Evolutionary conservation across 2,888 invertebrate species (phyloP).

Genomic region (Iphiclides podalirius): DNA sequence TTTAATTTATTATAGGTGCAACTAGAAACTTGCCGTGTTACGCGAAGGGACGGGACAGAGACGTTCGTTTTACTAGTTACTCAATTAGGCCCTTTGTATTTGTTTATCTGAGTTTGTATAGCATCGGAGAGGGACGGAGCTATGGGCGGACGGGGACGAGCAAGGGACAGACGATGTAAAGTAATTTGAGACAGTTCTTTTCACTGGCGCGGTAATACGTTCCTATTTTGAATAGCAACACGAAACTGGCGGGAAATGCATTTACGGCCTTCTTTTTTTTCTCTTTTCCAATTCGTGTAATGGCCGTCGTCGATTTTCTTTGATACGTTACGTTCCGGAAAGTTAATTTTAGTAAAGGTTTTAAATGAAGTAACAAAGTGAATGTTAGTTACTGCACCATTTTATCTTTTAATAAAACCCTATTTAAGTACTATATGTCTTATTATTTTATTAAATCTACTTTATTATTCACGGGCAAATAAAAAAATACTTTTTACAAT

Average conservation of each 20-base stretch:
- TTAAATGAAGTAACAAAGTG: constrained; percentile 17
- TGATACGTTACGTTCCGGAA: constrained; percentile 62
- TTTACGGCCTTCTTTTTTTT: constrained; percentile 64
- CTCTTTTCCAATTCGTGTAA: constrained; percentile 60
- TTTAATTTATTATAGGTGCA: constrained; percentile 26
- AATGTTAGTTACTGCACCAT: background rate
- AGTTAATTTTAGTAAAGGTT: constrained; percentile 38
- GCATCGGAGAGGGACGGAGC: constrained; percentile 49
- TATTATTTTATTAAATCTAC: too few relatives aligned
- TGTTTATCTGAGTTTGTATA: constrained; percentile 80
- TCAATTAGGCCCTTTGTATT: constrained; percentile 81
- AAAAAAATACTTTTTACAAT: too few relatives aligned
- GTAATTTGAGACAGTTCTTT: constrained; percentile 81
- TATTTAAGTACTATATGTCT: too few relatives aligned
- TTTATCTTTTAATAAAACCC: background rate
- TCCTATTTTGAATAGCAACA: constrained; percentile 79
- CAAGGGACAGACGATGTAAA: constrained; percentile 52
- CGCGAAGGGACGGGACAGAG: constrained; percentile 71
- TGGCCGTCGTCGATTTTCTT: constrained; percentile 66
- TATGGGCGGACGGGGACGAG: constrained; percentile 31
- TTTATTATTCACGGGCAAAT: too few relatives aligned
- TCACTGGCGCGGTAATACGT: constrained; percentile 73
- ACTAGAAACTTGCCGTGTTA: constrained; percentile 44
- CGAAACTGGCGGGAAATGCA: constrained; percentile 76
- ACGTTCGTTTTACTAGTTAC: constrained; percentile 80